Evolutionary conservation across 1,140 invertebrate genomes (phyloP), one percentile per base, ranked within the genome.

Genomic region (Drosophila elegans): DNA sequence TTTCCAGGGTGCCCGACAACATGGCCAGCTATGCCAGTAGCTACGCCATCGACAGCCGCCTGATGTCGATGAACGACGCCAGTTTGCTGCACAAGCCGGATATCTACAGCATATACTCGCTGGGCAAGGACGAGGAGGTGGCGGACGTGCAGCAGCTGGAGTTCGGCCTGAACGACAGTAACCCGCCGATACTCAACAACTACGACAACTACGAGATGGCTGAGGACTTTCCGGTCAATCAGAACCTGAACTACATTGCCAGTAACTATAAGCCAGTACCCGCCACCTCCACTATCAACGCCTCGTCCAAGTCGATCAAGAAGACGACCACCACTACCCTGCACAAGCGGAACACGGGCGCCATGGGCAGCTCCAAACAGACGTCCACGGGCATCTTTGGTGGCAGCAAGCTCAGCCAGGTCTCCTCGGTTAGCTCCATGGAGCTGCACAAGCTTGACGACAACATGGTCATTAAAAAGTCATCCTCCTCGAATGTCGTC

Each of bases 151-250:
- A 81, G 46, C 82, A 80, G 41, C 29, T 74, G 13, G 83, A 91
- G 44, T 83, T 86, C 42, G 89, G 82, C 77, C 78, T 80, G 36
- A 92, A 91, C 45, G 91, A 91, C 13, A 92, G 80, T 57, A 92
- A 91, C 60, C 80, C 83, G n/a, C 90, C 88, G 3, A 85, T 92
- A 42, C 78, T 92, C 11, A 84, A 64, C 11, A 92, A 92, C 51
- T 92, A 92, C 59, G 90, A 92, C 57, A 86, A 91, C 45, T 84
- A 77, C 60, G 91, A 92, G 45, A 81, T 90, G 81, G 79, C 80
- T 41, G 91, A 92, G 62, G 92, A 92, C 55, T 92, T 92, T 57
- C 90, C 91, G n/a, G 91, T 92, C 25, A 92, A 92, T 55, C 89
- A 84, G 51, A 92, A 91, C 54, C 38, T 72, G 10, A 88, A 86